phyloP scores from a whole-genome alignment of 1,140 invertebrate genomes.

The Uloborus diversus region DNA sequence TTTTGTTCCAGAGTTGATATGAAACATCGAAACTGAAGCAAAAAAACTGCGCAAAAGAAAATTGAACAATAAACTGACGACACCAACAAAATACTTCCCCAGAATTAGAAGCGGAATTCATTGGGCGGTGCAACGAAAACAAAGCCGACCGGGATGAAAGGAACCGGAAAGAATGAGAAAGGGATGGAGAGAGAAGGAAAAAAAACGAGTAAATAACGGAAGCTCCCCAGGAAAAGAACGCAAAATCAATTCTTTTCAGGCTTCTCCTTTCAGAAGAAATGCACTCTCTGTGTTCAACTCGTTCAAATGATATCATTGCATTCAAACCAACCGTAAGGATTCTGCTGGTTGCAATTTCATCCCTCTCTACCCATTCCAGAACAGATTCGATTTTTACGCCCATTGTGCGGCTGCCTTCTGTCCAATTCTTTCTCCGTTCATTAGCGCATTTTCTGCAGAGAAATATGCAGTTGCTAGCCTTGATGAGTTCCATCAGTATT shows the following conservation, averaged over 20 bases:
- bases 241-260: neutral
- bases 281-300: neutral
- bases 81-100: neutral
- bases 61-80: neutral
- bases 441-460: too few relatives aligned
- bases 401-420: too few relatives aligned
- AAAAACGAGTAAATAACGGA: neutral
- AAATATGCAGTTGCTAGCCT: too few relatives aligned
- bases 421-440: too few relatives aligned
- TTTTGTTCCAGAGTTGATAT: too few relatives aligned
- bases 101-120: neutral
- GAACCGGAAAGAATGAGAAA: too few relatives aligned
- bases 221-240: too few relatives aligned
- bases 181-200: neutral
- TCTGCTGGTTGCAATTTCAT: neutral
- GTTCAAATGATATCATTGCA: neutral
- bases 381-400: too few relatives aligned
- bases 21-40: too few relatives aligned
- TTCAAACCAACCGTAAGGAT: slow-evolving; percentile 13
- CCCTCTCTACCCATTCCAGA: neutral
- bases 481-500: too few relatives aligned
- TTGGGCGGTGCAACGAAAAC: neutral
- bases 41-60: too few relatives aligned
- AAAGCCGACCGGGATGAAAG: neutral
- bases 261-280: neutral